These are phyloP conservation scores for Sula dactylatra DNA, from an alignment of 2,113 vertebrate genomes.

Conservation along the genomic window DNA sequence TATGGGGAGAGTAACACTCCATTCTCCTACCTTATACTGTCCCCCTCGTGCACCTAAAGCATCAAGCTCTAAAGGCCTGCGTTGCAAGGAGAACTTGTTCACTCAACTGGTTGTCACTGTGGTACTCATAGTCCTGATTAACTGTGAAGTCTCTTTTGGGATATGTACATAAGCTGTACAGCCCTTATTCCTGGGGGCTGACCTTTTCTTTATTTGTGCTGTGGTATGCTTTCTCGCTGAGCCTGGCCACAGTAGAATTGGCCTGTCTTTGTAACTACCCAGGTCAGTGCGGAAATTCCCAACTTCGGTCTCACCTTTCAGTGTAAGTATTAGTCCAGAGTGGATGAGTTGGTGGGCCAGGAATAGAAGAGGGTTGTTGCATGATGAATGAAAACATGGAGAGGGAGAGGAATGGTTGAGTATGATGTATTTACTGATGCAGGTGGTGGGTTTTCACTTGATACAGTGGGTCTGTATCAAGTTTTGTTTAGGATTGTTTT, in stretches of 20 bases:
- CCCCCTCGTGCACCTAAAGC: neutral
- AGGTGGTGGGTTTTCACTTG: neutral
- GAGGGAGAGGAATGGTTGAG: neutral
- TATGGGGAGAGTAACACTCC: neutral
- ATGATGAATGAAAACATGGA: neutral
- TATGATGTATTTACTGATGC: fast-evolving
- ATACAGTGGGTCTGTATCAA: neutral
- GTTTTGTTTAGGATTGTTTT: neutral
- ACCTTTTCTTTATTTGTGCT: neutral
- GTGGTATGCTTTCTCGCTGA: neutral
- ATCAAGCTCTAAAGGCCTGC: neutral
- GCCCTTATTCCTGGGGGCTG: neutral
- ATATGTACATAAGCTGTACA: neutral
- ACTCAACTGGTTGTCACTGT: neutral
- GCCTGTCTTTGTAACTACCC: neutral
- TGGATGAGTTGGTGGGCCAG: neutral
- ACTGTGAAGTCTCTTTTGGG: neutral
- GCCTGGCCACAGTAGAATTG: neutral
- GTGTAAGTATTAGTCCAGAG: neutral
- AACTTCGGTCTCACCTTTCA: neutral
- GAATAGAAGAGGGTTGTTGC: neutral
- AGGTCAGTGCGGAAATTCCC: neutral
- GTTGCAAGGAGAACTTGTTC: neutral
- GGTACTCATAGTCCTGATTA: neutral
- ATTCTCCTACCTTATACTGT: neutral